A percentile compares a stretch with the other conserved stretches of the same genome.
phyloP scores from a whole-genome alignment of 2,797 vertebrate genomes.

The Nyctibius grandis region DNA sequence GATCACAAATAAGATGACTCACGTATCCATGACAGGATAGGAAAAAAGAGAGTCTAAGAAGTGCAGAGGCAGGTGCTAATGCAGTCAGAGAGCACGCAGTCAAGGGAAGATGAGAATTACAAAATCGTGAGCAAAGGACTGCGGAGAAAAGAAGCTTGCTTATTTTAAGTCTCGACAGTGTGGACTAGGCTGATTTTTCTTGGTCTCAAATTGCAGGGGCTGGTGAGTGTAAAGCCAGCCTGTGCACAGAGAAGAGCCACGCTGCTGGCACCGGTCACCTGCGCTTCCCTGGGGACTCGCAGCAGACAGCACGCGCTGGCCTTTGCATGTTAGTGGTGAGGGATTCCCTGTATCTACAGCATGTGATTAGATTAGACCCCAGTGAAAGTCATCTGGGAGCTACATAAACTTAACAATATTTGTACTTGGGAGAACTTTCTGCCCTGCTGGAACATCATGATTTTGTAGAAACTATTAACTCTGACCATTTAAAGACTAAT shows the following conservation, averaged over 20 bases:
- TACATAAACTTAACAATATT: neutral
- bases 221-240: neutral
- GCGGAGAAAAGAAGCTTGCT: neutral
- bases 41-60: conserved; percentile 20
- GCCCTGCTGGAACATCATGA: neutral
- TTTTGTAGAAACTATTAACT: neutral
- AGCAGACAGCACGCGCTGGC: neutral
- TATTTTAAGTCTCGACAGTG: neutral
- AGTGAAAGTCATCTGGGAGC: neutral
- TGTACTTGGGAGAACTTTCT: neutral
- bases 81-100: conserved; percentile 5
- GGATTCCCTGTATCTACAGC: rapidly evolving
- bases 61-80: conserved; percentile 60
- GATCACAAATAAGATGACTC: conserved; percentile 65
- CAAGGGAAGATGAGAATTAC: neutral
- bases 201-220: neutral
- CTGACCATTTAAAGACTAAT: neutral
- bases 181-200: neutral
- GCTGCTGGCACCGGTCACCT: neutral
- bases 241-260: neutral
- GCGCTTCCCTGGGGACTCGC: rapidly evolving
- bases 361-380: rapidly evolving
- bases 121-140: neutral
- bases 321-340: neutral
- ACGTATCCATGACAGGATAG: conserved; percentile 40